A percentile compares a stretch with the other conserved stretches of the same genome.
phyloP scores from a whole-genome alignment of 2,113 vertebrate species.

The Oncorhynchus gorbuscha region DNA sequence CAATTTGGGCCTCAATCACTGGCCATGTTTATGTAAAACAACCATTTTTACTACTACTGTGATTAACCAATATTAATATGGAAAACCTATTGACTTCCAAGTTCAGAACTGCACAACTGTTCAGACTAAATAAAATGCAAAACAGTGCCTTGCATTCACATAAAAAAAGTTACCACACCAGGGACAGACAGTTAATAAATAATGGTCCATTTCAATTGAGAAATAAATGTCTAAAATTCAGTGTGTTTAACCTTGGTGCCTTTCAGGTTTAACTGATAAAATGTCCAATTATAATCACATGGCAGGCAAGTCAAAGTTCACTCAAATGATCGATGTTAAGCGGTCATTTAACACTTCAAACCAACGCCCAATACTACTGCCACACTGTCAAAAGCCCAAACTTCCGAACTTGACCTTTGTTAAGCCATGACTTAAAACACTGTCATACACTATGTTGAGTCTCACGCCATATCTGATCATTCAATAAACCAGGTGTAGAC shows the following conservation, averaged over 20 bases:
- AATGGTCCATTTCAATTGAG: slow-evolving; percentile 46
- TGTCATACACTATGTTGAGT: background rate
- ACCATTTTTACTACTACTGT: background rate
- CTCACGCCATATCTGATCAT: background rate
- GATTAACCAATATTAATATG: background rate
- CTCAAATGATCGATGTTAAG: slow-evolving; percentile 37
- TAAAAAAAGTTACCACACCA: slow-evolving; percentile 35
- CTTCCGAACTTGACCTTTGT: slow-evolving; percentile 33
- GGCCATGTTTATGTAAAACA: background rate
- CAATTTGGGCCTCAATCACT: background rate
- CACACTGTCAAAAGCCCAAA: slow-evolving; percentile 9
- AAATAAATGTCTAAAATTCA: slow-evolving; percentile 51
- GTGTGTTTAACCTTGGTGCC: slow-evolving; percentile 35
- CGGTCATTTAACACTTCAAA: slow-evolving; percentile 13
- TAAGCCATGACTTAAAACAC: slow-evolving; percentile 19
- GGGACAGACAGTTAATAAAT: slow-evolving; percentile 59
- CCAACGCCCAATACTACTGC: slow-evolving; percentile 10
- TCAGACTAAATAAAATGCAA: slow-evolving; percentile 41
- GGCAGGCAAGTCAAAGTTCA: slow-evolving; percentile 23
- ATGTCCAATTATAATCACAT: background rate
- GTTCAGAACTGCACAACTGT: slow-evolving; percentile 5
- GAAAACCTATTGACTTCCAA: background rate
- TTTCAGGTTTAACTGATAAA: slow-evolving; percentile 16
- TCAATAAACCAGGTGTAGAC: slow-evolving; percentile 26
- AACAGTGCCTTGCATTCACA: slow-evolving; percentile 46